Percentiles rank a stretch among this genome's conserved stretches.
Evolutionary conservation across 2,797 vertebrate species (phyloP).

Genomic region (Gephyroberyx darwinii): DNA sequence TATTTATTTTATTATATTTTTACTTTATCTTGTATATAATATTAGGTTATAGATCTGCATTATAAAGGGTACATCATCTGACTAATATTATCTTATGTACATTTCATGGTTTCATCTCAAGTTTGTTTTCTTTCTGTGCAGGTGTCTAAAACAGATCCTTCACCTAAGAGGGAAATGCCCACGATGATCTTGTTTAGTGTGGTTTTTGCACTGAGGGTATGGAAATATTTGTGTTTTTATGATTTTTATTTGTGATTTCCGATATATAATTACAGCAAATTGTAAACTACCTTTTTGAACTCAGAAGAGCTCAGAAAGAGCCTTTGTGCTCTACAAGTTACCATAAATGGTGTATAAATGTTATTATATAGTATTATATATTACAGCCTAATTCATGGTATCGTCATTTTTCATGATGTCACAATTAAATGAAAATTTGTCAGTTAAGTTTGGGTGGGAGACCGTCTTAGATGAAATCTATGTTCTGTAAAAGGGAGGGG

Average conservation of each 20-base stretch:
- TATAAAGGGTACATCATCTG: background rate
- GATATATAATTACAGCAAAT: background rate
- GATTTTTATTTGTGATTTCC: background rate
- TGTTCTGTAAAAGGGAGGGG: constrained; percentile 43
- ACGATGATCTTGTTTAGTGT: constrained; percentile 99
- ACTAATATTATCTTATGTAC: background rate
- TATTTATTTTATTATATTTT: too few species aligned
- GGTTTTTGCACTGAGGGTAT: constrained; percentile 96
- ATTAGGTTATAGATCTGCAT: background rate
- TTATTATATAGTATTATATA: too few species aligned
- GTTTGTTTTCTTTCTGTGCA: constrained; percentile 62
- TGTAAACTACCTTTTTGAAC: background rate
- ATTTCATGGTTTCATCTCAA: background rate
- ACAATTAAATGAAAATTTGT: constrained; percentile 12
- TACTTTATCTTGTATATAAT: too few species aligned
- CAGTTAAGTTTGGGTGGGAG: constrained; percentile 55
- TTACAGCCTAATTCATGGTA: background rate
- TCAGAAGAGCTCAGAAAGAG: background rate
- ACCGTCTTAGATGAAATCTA: background rate
- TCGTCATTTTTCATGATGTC: constrained; percentile 9
- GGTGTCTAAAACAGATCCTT: constrained; percentile 96
- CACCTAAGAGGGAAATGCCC: constrained; percentile 96
- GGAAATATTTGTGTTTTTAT: constrained; percentile 38
- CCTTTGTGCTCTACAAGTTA: background rate
- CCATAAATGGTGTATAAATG: background rate